Base-by-base conservation (phyloP, 2,113 vertebrate genomes). In the Cebus imitator region DNA sequence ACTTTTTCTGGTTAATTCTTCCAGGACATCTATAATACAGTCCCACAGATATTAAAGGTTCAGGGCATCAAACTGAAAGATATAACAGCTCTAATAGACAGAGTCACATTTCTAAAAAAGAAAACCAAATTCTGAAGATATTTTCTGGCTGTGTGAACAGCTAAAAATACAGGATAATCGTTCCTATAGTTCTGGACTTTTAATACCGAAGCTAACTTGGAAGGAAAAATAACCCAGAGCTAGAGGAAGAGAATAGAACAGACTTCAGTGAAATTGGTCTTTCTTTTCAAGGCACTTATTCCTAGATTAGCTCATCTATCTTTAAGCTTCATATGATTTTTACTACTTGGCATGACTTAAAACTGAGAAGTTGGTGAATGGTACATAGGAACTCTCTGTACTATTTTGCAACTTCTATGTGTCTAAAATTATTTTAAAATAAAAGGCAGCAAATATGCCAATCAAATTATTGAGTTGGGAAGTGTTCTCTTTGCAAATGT, bases 141-240 rank as follows among this genome's bases (percentile, higher is more conserved):
- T 92, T 97, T 95, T 92, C n/a, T 72, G 87, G 43, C 94, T 95
- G 92, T 97, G 23, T 82, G 64, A 61, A 91, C 37, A 97, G 84
- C 81, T 96, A 91, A 98, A 98, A 98, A 98, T 95, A 95, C 87
- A 61, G 57, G 64, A 90, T 96, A 66, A 90, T 95, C 58, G 48
- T 97, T 82, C 66, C 35, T 93, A 50, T 13, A 66, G 35, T 68
- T 58, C 50, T 76, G 32, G 64, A 94, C 70, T 90, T 97, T 96
- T 78, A 97, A 92, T 81, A 85, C 90, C 5, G 66, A 87, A 90
- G n/a, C 37, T 86, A 82, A 90, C 79, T 61, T 85, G 73, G 83
- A 81, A 90, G 75, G 58, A 89, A 89, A 66, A 58, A 90, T 91
- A 78, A 27, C 45, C 58, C 52, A 73, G 25, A 82, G 55, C 48